Conservation (phyloP, 2,888 invertebrate genomes). For the Drosophila tanythrix region DNA sequence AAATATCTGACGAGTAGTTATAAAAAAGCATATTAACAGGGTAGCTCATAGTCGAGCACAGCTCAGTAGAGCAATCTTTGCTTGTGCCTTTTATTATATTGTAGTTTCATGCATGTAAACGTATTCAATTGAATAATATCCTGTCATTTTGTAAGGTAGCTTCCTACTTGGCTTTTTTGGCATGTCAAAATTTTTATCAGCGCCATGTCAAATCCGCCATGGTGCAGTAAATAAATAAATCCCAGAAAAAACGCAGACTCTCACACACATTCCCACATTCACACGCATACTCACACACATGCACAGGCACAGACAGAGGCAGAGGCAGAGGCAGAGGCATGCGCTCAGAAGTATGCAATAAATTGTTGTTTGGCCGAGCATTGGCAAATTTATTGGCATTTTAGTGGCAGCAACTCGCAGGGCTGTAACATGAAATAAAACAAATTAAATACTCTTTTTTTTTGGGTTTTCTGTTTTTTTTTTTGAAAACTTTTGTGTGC, state of each 20-base stretch:
- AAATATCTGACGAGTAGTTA: background rate
- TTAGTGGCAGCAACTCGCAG: conserved; percentile 65
- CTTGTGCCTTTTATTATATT: conserved; percentile 60
- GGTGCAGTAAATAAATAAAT: conserved; percentile 73
- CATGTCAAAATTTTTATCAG: conserved; percentile 78
- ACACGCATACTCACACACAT: background rate
- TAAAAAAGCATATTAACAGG: background rate
- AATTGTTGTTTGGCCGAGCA: conserved; percentile 60
- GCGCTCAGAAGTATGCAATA: conserved; percentile 68
- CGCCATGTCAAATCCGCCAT: conserved; percentile 62
- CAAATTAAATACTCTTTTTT: conserved; percentile 74
- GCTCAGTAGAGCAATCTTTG: conserved; percentile 9
- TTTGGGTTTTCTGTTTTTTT: conserved; percentile 24
- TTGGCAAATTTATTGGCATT: conserved; percentile 78
- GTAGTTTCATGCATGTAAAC: conserved; percentile 79
- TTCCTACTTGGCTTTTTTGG: conserved; percentile 47
- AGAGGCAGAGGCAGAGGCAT: background rate
- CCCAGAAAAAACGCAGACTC: conserved; percentile 36
- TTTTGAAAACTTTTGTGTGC: conserved; percentile 38
- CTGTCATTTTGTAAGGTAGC: conserved; percentile 78
- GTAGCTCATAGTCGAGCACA: conserved; percentile 27
- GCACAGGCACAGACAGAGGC: background rate
- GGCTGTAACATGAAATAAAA: conserved; percentile 47
- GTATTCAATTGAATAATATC: conserved; percentile 83
- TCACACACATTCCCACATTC: background rate